These are phyloP conservation scores for Halcyon chelicuti DNA, from an alignment of 2,797 vertebrate species.

Conservation along the genomic window DNA sequence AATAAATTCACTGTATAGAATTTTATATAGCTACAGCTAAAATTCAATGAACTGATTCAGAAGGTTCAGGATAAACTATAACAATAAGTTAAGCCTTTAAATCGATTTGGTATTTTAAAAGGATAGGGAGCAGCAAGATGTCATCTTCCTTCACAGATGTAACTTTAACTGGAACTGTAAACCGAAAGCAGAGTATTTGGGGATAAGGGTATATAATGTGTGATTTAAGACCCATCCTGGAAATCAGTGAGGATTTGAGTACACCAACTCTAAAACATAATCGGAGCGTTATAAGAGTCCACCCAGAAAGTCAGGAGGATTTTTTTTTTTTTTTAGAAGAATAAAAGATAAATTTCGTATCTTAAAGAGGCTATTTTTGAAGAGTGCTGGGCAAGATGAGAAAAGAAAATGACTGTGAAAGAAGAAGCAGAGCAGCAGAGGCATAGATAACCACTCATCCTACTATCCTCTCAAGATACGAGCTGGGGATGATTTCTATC, in stretches of 20 bases:
- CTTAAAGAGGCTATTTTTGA: constrained; percentile 58
- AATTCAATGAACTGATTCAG: constrained; percentile 83
- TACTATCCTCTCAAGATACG: constrained; percentile 23
- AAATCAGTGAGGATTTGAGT: constrained; percentile 68
- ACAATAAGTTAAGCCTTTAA: constrained; percentile 77
- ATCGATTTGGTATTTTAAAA: constrained; percentile 76
- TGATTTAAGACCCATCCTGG: constrained; percentile 72
- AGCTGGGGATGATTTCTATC: constrained; percentile 61
- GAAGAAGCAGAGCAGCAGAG: constrained; percentile 35
- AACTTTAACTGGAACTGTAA: constrained; percentile 76
- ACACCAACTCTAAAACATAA: constrained; percentile 55
- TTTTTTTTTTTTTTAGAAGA: background rate
- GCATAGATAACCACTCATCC: constrained; percentile 50
- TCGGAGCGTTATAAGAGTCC: background rate
- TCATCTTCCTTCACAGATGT: constrained; percentile 69
- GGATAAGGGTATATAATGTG: constrained; percentile 47
- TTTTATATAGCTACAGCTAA: constrained; percentile 80
- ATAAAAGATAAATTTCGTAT: constrained; percentile 55
- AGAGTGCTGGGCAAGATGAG: constrained; percentile 26
- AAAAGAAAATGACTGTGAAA: constrained; percentile 61
- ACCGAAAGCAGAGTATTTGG: constrained; percentile 53
- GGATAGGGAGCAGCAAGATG: constrained; percentile 59
- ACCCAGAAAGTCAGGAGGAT: constrained; percentile 42
- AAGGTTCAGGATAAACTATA: constrained; percentile 80
- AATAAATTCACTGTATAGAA: constrained; percentile 74